These are phyloP conservation scores for Gymnoscelis rufifasciata DNA, from an alignment of 2,888 invertebrate species.

Conservation along the genomic window DNA sequence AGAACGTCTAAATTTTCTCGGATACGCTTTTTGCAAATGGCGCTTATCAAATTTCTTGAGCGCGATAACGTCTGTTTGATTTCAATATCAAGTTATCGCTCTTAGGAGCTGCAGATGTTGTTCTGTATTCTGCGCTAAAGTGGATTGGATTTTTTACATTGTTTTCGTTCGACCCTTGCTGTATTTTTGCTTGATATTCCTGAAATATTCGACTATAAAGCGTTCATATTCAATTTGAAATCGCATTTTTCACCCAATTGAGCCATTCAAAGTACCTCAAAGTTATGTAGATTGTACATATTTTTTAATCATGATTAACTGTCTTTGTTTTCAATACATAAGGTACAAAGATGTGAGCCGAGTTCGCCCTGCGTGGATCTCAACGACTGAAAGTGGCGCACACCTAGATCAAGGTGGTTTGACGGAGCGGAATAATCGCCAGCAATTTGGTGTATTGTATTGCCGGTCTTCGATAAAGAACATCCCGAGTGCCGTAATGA, in stretches of 20 bases:
- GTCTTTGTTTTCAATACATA: too few species aligned
- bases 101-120: neutral
- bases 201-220: too few species aligned
- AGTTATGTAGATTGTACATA: too few species aligned
- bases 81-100: constrained; percentile 35
- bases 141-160: constrained; percentile 1
- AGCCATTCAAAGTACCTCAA: too few species aligned
- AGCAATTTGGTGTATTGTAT: constrained; percentile 32
- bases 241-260: too few species aligned
- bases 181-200: neutral
- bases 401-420: neutral
- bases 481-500: constrained; percentile 56
- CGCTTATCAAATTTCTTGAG: constrained; percentile 46
- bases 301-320: too few species aligned
- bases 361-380: too few species aligned
- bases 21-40: constrained; percentile 37
- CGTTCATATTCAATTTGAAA: too few species aligned
- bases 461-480: constrained; percentile 41
- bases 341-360: too few species aligned
- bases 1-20: constrained; percentile 51
- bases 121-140: neutral
- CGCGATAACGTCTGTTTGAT: constrained; percentile 37
- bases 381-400: too few species aligned
- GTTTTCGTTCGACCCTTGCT: constrained; percentile 2
- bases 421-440: constrained; percentile 28